Percentiles rank a stretch among this genome's conserved stretches.
Evolutionary conservation across 1,140 invertebrate species (phyloP).

Genomic region (Daktulosphaira vitifoliae): DNA sequence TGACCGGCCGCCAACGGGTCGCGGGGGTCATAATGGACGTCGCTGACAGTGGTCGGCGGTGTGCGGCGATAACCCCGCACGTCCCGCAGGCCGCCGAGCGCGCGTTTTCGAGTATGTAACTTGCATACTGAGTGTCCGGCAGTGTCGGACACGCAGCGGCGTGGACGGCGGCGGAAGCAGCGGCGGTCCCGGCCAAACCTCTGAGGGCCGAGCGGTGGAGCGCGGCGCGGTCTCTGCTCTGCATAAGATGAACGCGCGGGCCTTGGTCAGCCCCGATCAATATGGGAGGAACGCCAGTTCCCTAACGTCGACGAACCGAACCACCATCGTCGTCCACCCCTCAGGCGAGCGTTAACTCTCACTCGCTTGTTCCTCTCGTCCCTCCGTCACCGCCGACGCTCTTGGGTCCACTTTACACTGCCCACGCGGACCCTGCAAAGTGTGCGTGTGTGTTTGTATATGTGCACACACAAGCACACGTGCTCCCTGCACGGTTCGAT

Average conservation of each 20-base stretch:
- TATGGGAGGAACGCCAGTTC: slow-evolving; percentile 32
- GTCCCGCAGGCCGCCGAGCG: background rate
- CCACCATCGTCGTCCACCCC: background rate
- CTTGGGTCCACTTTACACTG: slow-evolving; percentile 31
- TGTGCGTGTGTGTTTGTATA: background rate
- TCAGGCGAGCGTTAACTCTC: background rate
- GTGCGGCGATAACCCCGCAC: slow-evolving; percentile 7
- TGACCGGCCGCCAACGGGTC: background rate
- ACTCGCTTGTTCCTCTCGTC: background rate
- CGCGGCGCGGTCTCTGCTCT: slow-evolving; percentile 31
- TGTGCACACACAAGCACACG: background rate
- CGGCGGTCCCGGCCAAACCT: slow-evolving; percentile 32
- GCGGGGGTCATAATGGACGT: slow-evolving; percentile 31
- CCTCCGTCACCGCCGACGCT: slow-evolving; percentile 5
- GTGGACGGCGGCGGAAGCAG: background rate
- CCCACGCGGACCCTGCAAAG: slow-evolving; percentile 19
- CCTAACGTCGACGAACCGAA: slow-evolving; percentile 34
- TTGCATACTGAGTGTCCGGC: slow-evolving; percentile 33
- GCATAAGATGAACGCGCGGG: slow-evolving; percentile 33
- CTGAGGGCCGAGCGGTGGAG: slow-evolving; percentile 5
- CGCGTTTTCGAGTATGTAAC: slow-evolving; percentile 33
- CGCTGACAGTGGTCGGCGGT: slow-evolving; percentile 10
- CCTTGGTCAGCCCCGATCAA: slow-evolving; percentile 34
- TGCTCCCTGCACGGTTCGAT: slow-evolving; percentile 10
- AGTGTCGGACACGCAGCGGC: slow-evolving; percentile 20